phyloP scores from a whole-genome alignment of 2,888 invertebrate genomes.

The Linnaemya tessellans region DNA sequence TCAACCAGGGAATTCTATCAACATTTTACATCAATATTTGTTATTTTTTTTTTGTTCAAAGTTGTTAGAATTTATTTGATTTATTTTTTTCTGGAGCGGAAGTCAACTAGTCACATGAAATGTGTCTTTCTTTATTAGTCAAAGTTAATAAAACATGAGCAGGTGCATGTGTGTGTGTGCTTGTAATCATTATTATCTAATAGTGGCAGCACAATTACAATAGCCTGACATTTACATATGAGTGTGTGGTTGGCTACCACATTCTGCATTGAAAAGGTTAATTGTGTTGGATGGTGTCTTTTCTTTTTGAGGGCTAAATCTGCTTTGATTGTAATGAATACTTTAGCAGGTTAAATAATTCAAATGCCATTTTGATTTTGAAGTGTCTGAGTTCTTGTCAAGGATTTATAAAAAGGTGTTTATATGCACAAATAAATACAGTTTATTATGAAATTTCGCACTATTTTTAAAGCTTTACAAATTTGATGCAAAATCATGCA shows the following conservation, averaged over 20 bases:
- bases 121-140: neutral
- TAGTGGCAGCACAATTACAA: neutral
- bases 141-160: neutral
- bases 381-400: neutral
- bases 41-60: slow-evolving; percentile 5
- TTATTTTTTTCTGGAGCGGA: slow-evolving; percentile 49
- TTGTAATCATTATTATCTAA: slow-evolving; percentile 6
- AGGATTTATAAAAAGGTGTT: neutral
- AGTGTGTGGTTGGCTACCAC: slow-evolving; percentile 35
- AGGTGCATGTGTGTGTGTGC: neutral
- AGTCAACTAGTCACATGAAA: slow-evolving; percentile 57
- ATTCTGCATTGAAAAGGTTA: slow-evolving; percentile 54
- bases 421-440: neutral
- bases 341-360: neutral
- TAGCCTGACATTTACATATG: slow-evolving; percentile 39
- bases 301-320: slow-evolving; percentile 13
- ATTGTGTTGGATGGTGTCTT: slow-evolving; percentile 47
- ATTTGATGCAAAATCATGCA: too few relatives aligned
- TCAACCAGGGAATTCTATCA: slow-evolving; percentile 58
- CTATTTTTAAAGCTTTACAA: too few relatives aligned
- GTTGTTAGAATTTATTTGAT: neutral
- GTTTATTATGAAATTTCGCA: too few relatives aligned
- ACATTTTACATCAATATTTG: slow-evolving; percentile 43
- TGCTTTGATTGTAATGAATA: slow-evolving; percentile 29
- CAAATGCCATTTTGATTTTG: neutral